Conservation (phyloP, 2,797 vertebrate genomes). For the Bradypodion ventrale region DNA sequence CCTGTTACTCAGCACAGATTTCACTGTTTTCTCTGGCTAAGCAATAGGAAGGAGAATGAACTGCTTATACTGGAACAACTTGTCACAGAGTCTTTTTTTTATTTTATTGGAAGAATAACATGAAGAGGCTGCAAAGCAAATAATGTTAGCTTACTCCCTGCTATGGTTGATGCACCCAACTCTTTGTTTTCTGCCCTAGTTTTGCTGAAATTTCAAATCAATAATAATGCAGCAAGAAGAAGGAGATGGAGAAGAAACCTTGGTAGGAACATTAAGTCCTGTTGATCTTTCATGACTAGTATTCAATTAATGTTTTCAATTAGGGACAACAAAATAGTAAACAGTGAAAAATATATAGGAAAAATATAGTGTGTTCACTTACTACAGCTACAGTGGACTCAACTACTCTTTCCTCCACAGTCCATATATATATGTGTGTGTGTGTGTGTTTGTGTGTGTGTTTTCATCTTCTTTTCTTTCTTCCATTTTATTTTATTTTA, state of each 20-base stretch:
- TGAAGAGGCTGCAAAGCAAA: not conserved
- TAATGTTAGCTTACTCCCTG: not conserved
- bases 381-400: not conserved
- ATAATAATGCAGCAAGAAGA: constrained; percentile 1
- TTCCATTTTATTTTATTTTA: not conserved
- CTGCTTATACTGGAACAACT: not conserved
- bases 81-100: not conserved
- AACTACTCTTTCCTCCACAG: not conserved
- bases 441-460: too few species aligned
- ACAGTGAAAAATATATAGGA: not conserved
- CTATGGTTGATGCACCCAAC: not conserved
- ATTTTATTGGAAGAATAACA: constrained; percentile 19
- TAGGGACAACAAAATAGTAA: not conserved
- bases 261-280: not conserved
- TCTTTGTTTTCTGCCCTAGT: not conserved
- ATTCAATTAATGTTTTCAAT: not conserved
- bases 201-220: not conserved
- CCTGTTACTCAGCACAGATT: not conserved
- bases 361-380: not conserved
- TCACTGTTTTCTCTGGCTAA: not conserved
- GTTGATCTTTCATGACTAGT: not conserved
- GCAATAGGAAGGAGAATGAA: not conserved
- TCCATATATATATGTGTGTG: too few species aligned
- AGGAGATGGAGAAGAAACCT: not conserved
- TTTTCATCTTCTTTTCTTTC: not conserved